Conservation (phyloP, 92 coral and sea anemone species). For the Blastomussa wellsi region DNA sequence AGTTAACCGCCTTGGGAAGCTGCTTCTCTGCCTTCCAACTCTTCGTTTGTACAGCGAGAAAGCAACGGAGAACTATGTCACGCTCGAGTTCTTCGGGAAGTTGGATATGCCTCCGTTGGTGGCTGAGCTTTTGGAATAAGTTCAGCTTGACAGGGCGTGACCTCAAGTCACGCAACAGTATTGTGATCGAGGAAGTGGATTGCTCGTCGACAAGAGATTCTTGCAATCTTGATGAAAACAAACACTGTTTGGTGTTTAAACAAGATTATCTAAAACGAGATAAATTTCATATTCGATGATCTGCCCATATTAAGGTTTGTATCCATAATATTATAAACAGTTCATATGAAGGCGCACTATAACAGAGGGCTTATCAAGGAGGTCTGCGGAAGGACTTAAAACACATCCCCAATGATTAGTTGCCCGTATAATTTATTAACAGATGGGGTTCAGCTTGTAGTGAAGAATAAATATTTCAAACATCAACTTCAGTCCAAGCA, state of each 20-base stretch:
- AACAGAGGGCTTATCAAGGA: background rate
- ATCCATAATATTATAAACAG: background rate
- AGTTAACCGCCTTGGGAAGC: conserved; percentile 87
- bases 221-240: conserved; percentile 18
- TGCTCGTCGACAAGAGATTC: conserved; percentile 7
- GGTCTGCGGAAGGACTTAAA: background rate
- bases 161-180: background rate
- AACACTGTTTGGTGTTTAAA: background rate
- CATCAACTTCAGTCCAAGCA: background rate
- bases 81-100: conserved; percentile 94
- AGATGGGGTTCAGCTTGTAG: too few species aligned
- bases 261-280: background rate
- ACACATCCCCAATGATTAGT: background rate
- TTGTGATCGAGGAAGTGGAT: background rate
- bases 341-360: conserved; percentile 8
- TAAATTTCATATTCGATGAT: background rate
- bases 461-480: too few species aligned
- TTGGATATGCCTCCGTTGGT: conserved; percentile 98
- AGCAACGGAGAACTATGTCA: conserved; percentile 90
- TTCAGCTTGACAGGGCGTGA: conserved; percentile 17
- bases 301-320: background rate
- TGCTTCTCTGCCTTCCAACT: conserved; percentile 89
- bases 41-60: conserved; percentile 91
- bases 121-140: conserved; percentile 80
- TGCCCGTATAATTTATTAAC: too few species aligned